Percentiles rank a stretch among this genome's conserved stretches.
phyloP scores from a whole-genome alignment of 2,888 invertebrate species.

The Scaptomyza caliginosa region DNA sequence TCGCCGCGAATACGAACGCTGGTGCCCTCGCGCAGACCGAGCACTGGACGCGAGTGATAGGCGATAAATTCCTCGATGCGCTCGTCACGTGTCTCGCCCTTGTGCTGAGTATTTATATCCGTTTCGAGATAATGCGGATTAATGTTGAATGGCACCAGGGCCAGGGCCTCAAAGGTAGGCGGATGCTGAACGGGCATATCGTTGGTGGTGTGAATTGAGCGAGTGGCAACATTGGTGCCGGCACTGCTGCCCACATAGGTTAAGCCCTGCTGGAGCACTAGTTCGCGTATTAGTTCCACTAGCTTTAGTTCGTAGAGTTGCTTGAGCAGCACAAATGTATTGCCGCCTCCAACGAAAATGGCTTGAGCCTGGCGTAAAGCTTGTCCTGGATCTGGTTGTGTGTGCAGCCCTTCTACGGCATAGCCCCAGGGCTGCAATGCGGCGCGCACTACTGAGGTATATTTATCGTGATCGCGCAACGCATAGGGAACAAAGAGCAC shows the following conservation, averaged over 20 bases:
- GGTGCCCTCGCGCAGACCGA: constrained; percentile 90
- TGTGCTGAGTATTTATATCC: constrained; percentile 86
- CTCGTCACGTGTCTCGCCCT: constrained; percentile 91
- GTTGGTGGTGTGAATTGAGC: constrained; percentile 92
- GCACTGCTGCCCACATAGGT: constrained; percentile 92
- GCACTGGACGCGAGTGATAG: constrained; percentile 86
- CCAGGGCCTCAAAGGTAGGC: constrained; percentile 88
- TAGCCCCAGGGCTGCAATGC: constrained; percentile 88
- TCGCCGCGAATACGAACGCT: constrained; percentile 87
- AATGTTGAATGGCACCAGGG: constrained; percentile 92
- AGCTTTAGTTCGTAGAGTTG: constrained; percentile 88
- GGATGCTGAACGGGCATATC: constrained; percentile 95
- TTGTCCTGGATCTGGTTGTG: constrained; percentile 85
- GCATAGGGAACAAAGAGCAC: constrained; percentile 92
- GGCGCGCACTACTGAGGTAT: constrained; percentile 86
- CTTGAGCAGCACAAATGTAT: constrained; percentile 90
- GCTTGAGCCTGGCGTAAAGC: constrained; percentile 88
- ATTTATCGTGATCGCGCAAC: constrained; percentile 87
- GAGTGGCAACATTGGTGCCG: constrained; percentile 92
- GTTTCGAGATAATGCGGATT: constrained; percentile 93
- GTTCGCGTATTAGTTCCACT: constrained; percentile 87
- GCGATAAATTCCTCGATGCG: constrained; percentile 89
- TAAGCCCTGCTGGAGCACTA: constrained; percentile 87
- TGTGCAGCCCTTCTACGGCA: constrained; percentile 88
- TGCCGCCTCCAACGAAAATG: constrained; percentile 92